Percentiles rank a stretch among this genome's conserved stretches.
Evolutionary conservation across 2,113 vertebrate genomes (phyloP).

Genomic region (Lophotis ruficrista): DNA sequence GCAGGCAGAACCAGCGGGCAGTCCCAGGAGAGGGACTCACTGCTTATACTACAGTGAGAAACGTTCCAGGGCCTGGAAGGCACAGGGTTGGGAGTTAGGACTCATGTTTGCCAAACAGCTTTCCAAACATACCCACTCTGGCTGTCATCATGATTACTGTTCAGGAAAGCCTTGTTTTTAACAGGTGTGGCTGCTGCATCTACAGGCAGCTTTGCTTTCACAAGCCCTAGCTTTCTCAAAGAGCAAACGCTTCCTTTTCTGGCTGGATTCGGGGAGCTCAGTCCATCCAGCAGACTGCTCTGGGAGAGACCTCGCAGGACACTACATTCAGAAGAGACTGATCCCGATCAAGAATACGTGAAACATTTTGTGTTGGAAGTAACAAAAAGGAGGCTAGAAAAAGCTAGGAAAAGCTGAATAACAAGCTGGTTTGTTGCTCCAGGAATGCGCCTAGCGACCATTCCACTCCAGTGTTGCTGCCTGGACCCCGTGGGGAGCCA

Average conservation of each 20-base stretch:
- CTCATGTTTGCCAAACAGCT: not conserved
- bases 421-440: not conserved
- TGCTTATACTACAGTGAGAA: not conserved
- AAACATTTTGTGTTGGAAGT: not conserved
- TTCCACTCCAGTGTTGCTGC: not conserved
- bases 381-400: not conserved
- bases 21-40: not conserved
- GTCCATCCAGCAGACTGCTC: not conserved
- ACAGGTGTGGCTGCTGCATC: not conserved
- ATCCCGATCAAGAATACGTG: not conserved
- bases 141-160: not conserved
- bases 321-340: not conserved
- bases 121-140: not conserved
- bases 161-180: not conserved
- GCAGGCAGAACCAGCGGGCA: not conserved
- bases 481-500: not conserved
- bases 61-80: not conserved
- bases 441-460: not conserved
- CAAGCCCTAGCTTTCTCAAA: not conserved
- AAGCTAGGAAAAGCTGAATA: not conserved
- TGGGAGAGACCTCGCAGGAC: not conserved
- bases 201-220: not conserved
- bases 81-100: not conserved
- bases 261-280: not conserved
- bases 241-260: not conserved